Base-by-base conservation (phyloP, 2,113 vertebrate species). In the Castor canadensis region DNA sequence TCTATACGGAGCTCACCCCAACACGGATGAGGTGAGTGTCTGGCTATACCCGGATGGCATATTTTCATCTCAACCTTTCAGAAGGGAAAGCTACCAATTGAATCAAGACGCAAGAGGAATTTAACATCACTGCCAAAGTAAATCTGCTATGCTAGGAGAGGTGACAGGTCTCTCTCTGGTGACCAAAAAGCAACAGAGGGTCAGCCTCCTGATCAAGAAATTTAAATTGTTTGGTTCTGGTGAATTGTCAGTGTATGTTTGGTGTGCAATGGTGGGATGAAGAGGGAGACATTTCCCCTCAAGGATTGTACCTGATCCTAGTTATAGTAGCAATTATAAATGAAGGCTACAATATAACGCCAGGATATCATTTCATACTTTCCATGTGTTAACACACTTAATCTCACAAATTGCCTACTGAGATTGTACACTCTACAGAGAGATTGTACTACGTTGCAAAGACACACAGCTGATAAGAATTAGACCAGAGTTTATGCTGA, bases 1-100 rank as follows among this genome's bases (percentile, higher is more conserved):
- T 98, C 96, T 97, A 96, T 96, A 98, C 97, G 93, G 97, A 93
- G 95, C 93, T 96, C 88, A 79, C 30, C 52, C 3, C 87, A 81
- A 80, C 62, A 49, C 84, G 82, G 94, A 64, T 90, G 89, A 91
- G 58, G 38, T 58, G 56, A 85, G 86, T 85, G 13, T 32, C 32
- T 54, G 45, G 5, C 15, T 81, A 32, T 11, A 54, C 40, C 75
- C n/a, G 38, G 45, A 79, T n/a, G 24, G 9, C 66, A 81, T 66
- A 38, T 2, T 0, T 0, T 96, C 85, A 92, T 93, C 26, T 93
- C 76, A 64, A 0, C 24, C 60, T 56, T 97, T 95, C 83, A 49
- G 17, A 87, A 75, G 66, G 43, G 28, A 97, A 94, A 92, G 71
- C 28, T 17, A 5, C 79, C 1, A 52, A 73, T 35, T 19, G 24